Evolutionary conservation across 2,113 vertebrate genomes (phyloP), one percentile per base, ranked within the genome.

Genomic region (Erythrolamprus reginae): DNA sequence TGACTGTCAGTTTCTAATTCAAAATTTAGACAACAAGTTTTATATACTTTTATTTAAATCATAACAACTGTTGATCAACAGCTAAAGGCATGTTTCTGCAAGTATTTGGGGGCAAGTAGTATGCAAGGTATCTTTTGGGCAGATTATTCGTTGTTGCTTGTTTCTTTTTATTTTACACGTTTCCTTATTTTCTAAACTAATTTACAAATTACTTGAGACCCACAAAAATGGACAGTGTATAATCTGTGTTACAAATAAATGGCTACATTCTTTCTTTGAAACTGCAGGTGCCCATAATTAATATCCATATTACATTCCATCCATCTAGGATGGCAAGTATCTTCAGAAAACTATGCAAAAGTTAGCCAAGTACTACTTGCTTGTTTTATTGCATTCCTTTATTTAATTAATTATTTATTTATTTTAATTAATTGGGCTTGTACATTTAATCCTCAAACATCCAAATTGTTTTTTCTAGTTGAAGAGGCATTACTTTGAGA

Each of bases 1-100:
- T 95, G 47, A 58, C 23, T 91, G 84, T 91, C 56, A 58, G 82
- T 88, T 77, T 90, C 84, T 89, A n/a, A 28, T 28, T 93, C 95
- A 96, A 82, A 65, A 77, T 77, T 38, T 77, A 77, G 17, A 8
- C 33, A 77, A 38, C 70, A 77, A 77, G 42, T 19, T 21, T 77
- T 42, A 38, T 77, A 21, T 42, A 77, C 33, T 21, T 70, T 42
- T 77, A 77, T 19, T 42, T 77, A 42, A 77, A 77, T 77, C 33
- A 42, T 21, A 70, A 21, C 17, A 77, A 42, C 23, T 77, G 70
- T 77, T 77, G 7, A 42, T 77, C 70, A 77, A 77, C 70, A 77
- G 17, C 70, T 77, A 33, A 77, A 42, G 17, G 4, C 7, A 42
- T 77, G 33, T 42, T 77, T 77, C 70, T 77, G 19, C 17, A 77